Conservation (phyloP, 2,888 invertebrate species). For the Lasioglossum marginatum region DNA sequence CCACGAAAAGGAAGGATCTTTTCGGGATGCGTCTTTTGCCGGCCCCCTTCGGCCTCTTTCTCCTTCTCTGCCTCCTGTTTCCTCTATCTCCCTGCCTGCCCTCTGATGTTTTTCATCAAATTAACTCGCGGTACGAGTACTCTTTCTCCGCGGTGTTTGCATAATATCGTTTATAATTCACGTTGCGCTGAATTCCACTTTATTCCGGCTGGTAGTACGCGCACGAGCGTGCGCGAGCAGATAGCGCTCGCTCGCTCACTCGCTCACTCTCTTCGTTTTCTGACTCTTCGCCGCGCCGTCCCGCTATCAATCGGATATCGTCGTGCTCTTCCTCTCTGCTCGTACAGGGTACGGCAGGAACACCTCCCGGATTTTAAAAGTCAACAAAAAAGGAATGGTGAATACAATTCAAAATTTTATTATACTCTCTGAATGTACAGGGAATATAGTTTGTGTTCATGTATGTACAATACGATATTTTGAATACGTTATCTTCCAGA, state of each 20-base stretch:
- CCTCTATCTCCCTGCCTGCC: conserved; percentile 45
- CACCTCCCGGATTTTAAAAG: no score
- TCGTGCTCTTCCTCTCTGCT: conserved; percentile 31
- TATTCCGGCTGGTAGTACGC: conserved; percentile 68
- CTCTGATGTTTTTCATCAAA: conserved; percentile 83
- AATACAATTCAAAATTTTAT: no score
- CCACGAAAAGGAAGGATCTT: conserved; percentile 56
- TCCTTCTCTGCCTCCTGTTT: conserved; percentile 28
- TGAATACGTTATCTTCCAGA: no score
- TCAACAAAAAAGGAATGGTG: no score
- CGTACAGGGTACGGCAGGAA: not conserved
- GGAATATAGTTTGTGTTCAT: no score
- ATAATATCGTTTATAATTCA: conserved; percentile 83
- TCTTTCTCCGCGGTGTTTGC: conserved; percentile 78
- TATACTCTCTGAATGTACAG: no score
- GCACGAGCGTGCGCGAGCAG: not conserved
- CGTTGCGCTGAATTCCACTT: conserved; percentile 81
- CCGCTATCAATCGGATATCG: conserved; percentile 37
- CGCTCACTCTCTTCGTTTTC: conserved; percentile 44
- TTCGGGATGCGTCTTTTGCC: conserved; percentile 77
- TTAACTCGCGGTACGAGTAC: conserved; percentile 77
- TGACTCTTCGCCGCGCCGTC: conserved; percentile 33
- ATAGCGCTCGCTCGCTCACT: conserved; percentile 47
- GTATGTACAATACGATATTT: no score
- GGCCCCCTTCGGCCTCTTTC: conserved; percentile 58